These are phyloP conservation scores for Chrysodeixis includens DNA, from an alignment of 2,888 invertebrate genomes.

Conservation along the genomic window DNA sequence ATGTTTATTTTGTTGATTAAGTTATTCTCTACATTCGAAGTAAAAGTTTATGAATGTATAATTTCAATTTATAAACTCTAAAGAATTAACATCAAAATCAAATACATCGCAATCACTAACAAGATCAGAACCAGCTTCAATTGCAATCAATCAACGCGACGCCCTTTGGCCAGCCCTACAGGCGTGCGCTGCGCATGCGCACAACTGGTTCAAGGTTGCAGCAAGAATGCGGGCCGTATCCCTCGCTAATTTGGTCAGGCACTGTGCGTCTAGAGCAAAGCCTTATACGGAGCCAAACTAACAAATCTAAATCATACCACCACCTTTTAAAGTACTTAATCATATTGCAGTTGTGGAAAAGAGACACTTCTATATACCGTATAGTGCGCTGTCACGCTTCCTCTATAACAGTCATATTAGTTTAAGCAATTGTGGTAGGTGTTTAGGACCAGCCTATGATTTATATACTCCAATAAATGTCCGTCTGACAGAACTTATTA, in stretches of 20 bases:
- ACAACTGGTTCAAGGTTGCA: conserved; percentile 73
- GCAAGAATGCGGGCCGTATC: conserved; percentile 59
- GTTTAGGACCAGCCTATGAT: conserved; percentile 43
- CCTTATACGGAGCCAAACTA: conserved; percentile 45
- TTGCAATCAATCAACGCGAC: background rate
- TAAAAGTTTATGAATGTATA: too few relatives aligned
- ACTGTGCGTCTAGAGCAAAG: conserved; percentile 27
- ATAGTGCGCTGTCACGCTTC: too few relatives aligned
- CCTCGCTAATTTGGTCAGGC: conserved; percentile 59
- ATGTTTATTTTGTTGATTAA: too few relatives aligned
- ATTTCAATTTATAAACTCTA: too few relatives aligned
- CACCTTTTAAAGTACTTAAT: too few relatives aligned
- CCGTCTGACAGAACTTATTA: conserved; percentile 11
- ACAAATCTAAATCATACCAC: too few relatives aligned
- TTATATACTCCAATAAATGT: conserved; percentile 22
- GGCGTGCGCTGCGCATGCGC: conserved; percentile 52
- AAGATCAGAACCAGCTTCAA: background rate
- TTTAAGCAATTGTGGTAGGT: too few relatives aligned
- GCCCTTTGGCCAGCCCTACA: conserved; percentile 52
- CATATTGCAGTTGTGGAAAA: too few relatives aligned
- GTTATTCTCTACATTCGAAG: too few relatives aligned
- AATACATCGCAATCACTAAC: background rate
- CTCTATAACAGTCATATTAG: too few relatives aligned
- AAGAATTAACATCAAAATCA: too few relatives aligned
- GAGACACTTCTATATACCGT: too few relatives aligned